Evolutionary conservation across 2,113 vertebrate species (phyloP).

Genomic region (Apteryx owenii): DNA sequence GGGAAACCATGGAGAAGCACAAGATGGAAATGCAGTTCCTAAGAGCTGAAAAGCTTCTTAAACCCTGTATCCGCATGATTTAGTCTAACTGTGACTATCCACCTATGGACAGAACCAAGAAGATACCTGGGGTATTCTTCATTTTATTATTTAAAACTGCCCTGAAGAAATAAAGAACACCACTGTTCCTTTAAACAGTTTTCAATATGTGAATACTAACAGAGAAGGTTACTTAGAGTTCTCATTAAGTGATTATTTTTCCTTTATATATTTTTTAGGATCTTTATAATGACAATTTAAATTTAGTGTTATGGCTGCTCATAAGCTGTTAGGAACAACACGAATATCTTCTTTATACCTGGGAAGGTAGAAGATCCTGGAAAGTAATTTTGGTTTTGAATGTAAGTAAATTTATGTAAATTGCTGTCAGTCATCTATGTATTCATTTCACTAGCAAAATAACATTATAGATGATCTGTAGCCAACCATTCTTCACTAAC

Average conservation of each 20-base stretch:
- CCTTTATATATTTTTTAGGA: slow-evolving; percentile 27
- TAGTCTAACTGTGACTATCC: background rate
- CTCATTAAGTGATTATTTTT: slow-evolving; percentile 20
- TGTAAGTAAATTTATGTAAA: slow-evolving; percentile 63
- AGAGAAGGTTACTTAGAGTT: slow-evolving; percentile 12
- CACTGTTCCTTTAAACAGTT: background rate
- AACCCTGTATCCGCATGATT: background rate
- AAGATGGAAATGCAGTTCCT: background rate
- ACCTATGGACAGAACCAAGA: background rate
- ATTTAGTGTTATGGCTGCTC: slow-evolving; percentile 46
- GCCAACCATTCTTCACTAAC: slow-evolving; percentile 33
- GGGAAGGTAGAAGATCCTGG: slow-evolving; percentile 40
- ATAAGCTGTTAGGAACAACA: slow-evolving; percentile 48
- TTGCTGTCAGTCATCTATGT: slow-evolving; percentile 45
- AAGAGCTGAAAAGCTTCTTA: background rate
- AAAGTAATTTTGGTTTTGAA: slow-evolving; percentile 54
- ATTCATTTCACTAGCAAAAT: slow-evolving; percentile 56
- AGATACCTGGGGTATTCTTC: background rate
- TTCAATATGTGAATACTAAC: background rate
- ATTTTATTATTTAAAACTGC: background rate
- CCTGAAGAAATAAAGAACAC: background rate
- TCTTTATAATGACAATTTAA: slow-evolving; percentile 25
- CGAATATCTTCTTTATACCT: slow-evolving; percentile 43
- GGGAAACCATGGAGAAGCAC: background rate
- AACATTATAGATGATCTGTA: slow-evolving; percentile 22